Evolutionary conservation across 2,888 invertebrate species (phyloP).

Genomic region (Iselma pallidipennis): DNA sequence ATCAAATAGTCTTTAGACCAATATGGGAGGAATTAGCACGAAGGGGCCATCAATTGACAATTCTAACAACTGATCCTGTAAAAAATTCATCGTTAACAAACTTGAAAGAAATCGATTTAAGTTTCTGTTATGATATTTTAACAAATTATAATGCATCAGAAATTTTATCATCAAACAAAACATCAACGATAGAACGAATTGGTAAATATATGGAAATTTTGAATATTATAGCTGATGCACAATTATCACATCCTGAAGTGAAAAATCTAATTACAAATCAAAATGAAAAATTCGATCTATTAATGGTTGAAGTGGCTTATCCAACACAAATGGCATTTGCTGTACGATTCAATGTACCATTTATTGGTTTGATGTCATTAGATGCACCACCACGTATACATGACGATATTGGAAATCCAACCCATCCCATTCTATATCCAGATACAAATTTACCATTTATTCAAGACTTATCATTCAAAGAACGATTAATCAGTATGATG

Average conservation of each 20-base stretch:
- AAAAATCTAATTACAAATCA: slow-evolving; percentile 43
- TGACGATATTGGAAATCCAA: slow-evolving; percentile 44
- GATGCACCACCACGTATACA: slow-evolving; percentile 42
- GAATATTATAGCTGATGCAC: slow-evolving; percentile 26
- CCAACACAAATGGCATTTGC: slow-evolving; percentile 42
- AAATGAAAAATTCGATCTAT: slow-evolving; percentile 44
- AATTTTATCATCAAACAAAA: slow-evolving; percentile 13
- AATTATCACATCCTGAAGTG: slow-evolving; percentile 39
- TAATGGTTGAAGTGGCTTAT: slow-evolving; percentile 45
- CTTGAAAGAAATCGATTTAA: slow-evolving; percentile 53
- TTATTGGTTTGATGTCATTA: slow-evolving; percentile 47
- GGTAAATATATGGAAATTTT: slow-evolving; percentile 22
- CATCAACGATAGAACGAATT: slow-evolving; percentile 25
- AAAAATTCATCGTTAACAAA: slow-evolving; percentile 49
- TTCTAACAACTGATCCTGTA: slow-evolving; percentile 55
- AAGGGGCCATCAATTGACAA: slow-evolving; percentile 58
- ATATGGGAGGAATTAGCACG: slow-evolving; percentile 55
- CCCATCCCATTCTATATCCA: slow-evolving; percentile 48
- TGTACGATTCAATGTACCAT: slow-evolving; percentile 46
- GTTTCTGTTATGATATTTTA: slow-evolving; percentile 44
- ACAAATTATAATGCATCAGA: slow-evolving; percentile 29
- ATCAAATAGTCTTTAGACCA: slow-evolving; percentile 56
- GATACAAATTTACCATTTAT: slow-evolving; percentile 39
- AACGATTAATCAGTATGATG: slow-evolving; percentile 38
- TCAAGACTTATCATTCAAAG: slow-evolving; percentile 37